Conservation (phyloP, 2,797 vertebrate species). For the Huso huso region DNA sequence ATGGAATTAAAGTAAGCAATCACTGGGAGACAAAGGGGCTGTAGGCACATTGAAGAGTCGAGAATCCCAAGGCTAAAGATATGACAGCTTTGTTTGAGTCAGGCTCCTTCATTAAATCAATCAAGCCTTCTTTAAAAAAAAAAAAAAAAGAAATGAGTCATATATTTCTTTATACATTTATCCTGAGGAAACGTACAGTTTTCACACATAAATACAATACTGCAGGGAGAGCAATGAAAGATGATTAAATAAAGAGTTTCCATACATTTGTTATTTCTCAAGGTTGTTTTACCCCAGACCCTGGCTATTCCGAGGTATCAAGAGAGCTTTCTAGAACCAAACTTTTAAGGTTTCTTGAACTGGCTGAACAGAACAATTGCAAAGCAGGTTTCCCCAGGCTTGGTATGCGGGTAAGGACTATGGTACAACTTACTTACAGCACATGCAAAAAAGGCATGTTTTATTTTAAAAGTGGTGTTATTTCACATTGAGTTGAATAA, state of each 20-base stretch:
- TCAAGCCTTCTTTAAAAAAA: constrained; percentile 24
- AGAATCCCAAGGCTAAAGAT: constrained; percentile 58
- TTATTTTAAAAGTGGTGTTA: no score
- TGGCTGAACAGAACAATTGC: constrained; percentile 42
- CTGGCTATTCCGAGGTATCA: constrained; percentile 51
- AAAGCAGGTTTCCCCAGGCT: constrained; percentile 51
- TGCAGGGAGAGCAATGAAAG: constrained; percentile 62
- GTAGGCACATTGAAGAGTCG: constrained; percentile 64
- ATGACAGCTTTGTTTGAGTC: constrained; percentile 57
- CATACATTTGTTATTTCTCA: constrained; percentile 69
- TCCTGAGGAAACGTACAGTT: constrained; percentile 67
- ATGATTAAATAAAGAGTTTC: constrained; percentile 61
- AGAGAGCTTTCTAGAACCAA: constrained; percentile 43
- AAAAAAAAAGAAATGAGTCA: constrained; percentile 30
- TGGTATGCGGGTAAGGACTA: no score
- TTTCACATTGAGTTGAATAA: no score
- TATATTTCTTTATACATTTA: constrained; percentile 55
- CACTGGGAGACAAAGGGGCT: constrained; percentile 49
- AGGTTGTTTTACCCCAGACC: constrained; percentile 60
- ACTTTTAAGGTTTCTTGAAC: constrained; percentile 42
- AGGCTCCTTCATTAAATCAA: constrained; percentile 50
- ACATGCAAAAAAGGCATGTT: no score
- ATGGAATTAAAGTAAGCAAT: constrained; percentile 41
- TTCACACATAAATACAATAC: constrained; percentile 62
- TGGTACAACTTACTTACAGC: no score